Evolutionary conservation across 2,113 vertebrate species (phyloP), one percentile per base, ranked within the genome.

Genomic region (Chrysochloris asiatica): DNA sequence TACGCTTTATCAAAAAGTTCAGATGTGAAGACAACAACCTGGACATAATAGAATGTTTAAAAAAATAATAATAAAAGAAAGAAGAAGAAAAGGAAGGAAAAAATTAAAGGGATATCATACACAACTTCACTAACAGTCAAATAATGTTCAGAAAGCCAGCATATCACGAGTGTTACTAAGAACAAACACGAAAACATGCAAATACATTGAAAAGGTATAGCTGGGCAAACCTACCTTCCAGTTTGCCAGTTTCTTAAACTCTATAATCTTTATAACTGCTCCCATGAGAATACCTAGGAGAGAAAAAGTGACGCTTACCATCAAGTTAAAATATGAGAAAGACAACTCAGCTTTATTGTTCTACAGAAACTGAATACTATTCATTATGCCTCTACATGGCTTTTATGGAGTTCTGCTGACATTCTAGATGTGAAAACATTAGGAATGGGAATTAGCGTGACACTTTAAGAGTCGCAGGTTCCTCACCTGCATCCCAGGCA

Each of bases 241-340:
- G 97, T 99, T 99, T 95, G 99, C 99, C 96, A 99, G 97, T 96
- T 99, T 98, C 96, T 99, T 99, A 95, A 98, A 99, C 97, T 99
- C 99, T 96, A 99, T 99, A 96, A 99, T 98, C 98, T 99, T 99
- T 97, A 99, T 99, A 94, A 99, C 98, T 71, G 99, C 99, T 97
- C 99, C 99, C 99, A 99, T 99, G 94, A 99, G 97, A 95, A 99
- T 99, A 89, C 99, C 99, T 99, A 97, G 56, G 97, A 97, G 95
- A 93, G 72, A 95, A 88, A 95, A 93, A 3, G 2, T 36, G 77
- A 30, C 89, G 50, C 52, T 92, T 59, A 94, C 81, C 30, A 89
- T 41, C 91, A 83, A 47, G 52, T 56, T 88, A 75, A 92, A 72
- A 71, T 14, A 72, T 3, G 33, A 82, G 28, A 56, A 86, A 76